A percentile compares a stretch with the other conserved stretches of the same genome.
These are phyloP conservation scores for Ptilorrhoa leucosticta DNA, from an alignment of 2,113 vertebrate species.

Conservation along the genomic window DNA sequence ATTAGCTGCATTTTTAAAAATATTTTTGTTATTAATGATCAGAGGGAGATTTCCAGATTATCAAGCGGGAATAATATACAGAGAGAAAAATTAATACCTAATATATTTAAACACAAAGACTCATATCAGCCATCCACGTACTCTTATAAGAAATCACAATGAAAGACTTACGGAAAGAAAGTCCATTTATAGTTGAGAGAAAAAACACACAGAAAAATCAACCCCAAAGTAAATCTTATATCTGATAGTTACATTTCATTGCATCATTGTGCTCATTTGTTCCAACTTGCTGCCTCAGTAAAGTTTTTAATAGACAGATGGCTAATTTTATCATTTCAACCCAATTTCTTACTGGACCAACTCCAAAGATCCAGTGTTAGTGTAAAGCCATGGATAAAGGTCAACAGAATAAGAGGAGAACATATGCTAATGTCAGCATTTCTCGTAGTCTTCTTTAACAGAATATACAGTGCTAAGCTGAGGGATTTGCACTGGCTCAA, in stretches of 20 bases:
- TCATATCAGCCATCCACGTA: not conserved
- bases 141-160: not conserved
- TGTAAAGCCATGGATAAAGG: slow-evolving; percentile 71
- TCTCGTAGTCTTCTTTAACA: slow-evolving; percentile 77
- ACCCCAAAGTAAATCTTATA: not conserved
- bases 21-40: not conserved
- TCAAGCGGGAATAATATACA: not conserved
- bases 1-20: not conserved
- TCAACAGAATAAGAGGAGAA: slow-evolving; percentile 67
- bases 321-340: slow-evolving; percentile 78
- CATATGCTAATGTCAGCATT: slow-evolving; percentile 85
- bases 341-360: slow-evolving; percentile 72
- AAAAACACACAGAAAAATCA: not conserved
- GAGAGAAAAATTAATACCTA: not conserved
- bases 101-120: not conserved
- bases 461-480: slow-evolving; percentile 83
- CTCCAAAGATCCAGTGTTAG: slow-evolving; percentile 67
- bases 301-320: slow-evolving; percentile 77
- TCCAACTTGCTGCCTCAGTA: slow-evolving; percentile 46
- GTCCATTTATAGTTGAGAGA: not conserved
- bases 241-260: slow-evolving; percentile 53
- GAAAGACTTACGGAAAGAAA: not conserved
- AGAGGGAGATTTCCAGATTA: not conserved
- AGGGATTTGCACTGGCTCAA: slow-evolving; percentile 86
- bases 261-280: slow-evolving; percentile 54